Percentiles rank a stretch among this genome's conserved stretches.
These are phyloP conservation scores for Lates japonicus DNA, from an alignment of 2,797 vertebrate species.

Conservation along the genomic window DNA sequence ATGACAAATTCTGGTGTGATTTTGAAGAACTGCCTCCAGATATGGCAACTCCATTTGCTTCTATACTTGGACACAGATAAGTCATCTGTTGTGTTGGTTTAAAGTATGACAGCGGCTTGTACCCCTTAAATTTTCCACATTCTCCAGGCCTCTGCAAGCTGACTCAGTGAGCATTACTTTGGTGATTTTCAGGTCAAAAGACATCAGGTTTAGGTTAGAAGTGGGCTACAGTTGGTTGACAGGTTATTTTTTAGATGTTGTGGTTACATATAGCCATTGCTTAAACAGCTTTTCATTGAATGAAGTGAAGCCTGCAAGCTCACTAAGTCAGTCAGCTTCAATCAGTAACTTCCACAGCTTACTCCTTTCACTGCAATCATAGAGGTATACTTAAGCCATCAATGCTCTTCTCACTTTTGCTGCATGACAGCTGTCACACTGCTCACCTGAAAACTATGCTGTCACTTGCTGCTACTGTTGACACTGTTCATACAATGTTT, in stretches of 20 bases:
- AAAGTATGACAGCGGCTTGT: not conserved
- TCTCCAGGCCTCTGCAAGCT: not conserved
- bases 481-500: constrained; percentile 1
- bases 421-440: not conserved
- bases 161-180: not conserved
- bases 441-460: constrained; percentile 17
- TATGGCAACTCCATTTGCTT: not conserved
- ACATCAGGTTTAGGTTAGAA: not conserved
- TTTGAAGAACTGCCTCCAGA: not conserved
- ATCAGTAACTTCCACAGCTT: not conserved
- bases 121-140: not conserved
- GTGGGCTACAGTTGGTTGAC: not conserved
- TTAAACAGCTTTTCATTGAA: not conserved
- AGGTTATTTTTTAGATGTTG: not conserved
- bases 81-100: not conserved
- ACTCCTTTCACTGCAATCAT: not conserved
- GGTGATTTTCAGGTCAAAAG: not conserved
- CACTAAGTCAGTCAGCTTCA: not conserved
- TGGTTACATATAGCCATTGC: not conserved
- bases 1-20: not conserved
- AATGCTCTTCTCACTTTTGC: constrained; percentile 1
- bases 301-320: not conserved
- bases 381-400: not conserved
- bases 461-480: constrained; percentile 15
- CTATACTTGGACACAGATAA: not conserved